Base-by-base conservation (phyloP, 1,140 invertebrate genomes). In the Caenorhabditis inopinata region DNA sequence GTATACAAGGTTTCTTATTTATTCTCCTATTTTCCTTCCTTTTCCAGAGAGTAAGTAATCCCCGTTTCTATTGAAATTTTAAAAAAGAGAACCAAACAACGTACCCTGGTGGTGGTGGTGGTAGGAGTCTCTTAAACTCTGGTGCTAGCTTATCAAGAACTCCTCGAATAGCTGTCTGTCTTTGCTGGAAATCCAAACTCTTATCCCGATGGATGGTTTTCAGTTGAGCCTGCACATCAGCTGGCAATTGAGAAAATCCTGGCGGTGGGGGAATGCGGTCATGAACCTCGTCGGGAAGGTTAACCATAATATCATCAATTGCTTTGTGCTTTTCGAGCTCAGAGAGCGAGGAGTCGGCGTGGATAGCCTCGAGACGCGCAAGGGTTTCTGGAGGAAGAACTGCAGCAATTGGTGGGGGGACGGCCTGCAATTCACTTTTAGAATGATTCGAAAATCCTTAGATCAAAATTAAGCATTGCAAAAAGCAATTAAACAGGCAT, bases 291-390 rank as follows among this genome's bases (percentile, higher is more conserved):
- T 80, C 79, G 7, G 79, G 79, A 16, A 80, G 79, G 14, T 73
- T 75, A 42, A 53, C 68, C 79, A 80, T 80, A 7, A 80, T 53
- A 32, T 78, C 74, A 23, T 76, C 75, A 21, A 80, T 78, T 78
- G 53, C 68, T 21, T 53, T 53, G 73, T 80, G 68, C 47, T 58
- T 48, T 2, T 80, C 79, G 14, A 68, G 35, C 21, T 58, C 78
- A 5, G 35, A 38, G 35, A 79, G 77, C 6, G 77, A 58, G 7
- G 49, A 46, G 21, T 79, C 77, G 18, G 77, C 77, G 49, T 79
- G 77, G 21, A 79, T 79, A 3, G 77, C 77, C 29, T 49, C 35
- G 18, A 79, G 47, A 14, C 68, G 53, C n/a, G 49, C 21, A 27
- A 79, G 38, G 35, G 68, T 68, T 21, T 79, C 77, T 46, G 51